Evolutionary conservation across 2,888 invertebrate genomes (phyloP).

Genomic region (Ptycholaimellus sp.): DNA sequence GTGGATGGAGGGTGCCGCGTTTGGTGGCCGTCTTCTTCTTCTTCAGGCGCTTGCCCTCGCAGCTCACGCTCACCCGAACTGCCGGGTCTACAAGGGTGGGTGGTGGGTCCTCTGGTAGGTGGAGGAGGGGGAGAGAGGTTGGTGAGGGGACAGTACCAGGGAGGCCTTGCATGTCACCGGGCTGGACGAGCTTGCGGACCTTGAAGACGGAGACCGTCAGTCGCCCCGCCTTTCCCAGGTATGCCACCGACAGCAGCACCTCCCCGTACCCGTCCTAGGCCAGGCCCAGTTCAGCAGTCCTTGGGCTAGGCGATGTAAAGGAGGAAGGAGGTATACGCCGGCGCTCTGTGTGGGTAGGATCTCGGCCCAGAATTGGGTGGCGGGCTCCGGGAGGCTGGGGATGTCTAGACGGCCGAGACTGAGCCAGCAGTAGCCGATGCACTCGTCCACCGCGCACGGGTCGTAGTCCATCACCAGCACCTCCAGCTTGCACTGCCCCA

Average conservation of each 20-base stretch:
- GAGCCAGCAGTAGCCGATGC: slow-evolving; percentile 23
- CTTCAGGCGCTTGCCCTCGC: slow-evolving; percentile 14
- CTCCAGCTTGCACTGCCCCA: slow-evolving; percentile 17
- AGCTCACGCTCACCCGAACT: slow-evolving; percentile 16
- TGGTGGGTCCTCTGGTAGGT: too few species aligned
- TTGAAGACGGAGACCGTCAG: slow-evolving; percentile 39
- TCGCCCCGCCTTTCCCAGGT: slow-evolving; percentile 36
- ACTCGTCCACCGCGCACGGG: slow-evolving; percentile 22
- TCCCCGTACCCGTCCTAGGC: slow-evolving; percentile 34
- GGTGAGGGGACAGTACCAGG: not conserved
- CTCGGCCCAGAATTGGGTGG: slow-evolving; percentile 24
- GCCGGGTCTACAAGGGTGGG: slow-evolving; percentile 15
- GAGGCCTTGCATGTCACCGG: slow-evolving; percentile 19
- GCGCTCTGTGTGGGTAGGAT: slow-evolving; percentile 25
- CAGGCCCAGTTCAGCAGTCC: not conserved
- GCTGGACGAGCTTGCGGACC: slow-evolving; percentile 33
- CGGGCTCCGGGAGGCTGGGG: slow-evolving; percentile 12
- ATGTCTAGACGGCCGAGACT: slow-evolving; percentile 13
- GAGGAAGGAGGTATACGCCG: slow-evolving; percentile 6
- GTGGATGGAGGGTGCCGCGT: slow-evolving; percentile 14
- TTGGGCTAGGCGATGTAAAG: not conserved
- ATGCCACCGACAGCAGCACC: slow-evolving; percentile 36
- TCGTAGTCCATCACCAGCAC: slow-evolving; percentile 22
- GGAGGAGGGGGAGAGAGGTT: too few species aligned
- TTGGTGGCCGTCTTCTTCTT: slow-evolving; percentile 20